Base-by-base conservation (phyloP, 2,888 invertebrate species). In the Seladonia tumulorum region DNA sequence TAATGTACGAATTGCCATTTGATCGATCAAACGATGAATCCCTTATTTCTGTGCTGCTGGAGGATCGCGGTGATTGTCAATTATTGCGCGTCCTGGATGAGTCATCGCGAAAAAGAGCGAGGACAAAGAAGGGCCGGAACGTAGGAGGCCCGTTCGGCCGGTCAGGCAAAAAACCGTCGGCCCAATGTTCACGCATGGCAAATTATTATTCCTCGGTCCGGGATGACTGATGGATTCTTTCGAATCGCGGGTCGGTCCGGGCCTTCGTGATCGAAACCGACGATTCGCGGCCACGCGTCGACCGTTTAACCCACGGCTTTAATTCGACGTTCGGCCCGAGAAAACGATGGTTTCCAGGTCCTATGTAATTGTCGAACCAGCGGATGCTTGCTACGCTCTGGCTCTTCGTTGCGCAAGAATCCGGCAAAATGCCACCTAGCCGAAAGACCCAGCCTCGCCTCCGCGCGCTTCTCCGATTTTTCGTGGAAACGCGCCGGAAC, bases 131-230 rank as follows among this genome's bases (percentile, higher is more conserved):
- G 68, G 49, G 49, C 39, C 76, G 49, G 29, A 70, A 66, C 7
- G 45, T 29, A 47, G 35, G 16, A 10, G 39, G 66, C 16, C n/a
- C 49, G 3, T 16, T 29, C 39, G 68, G 39, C 14, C 45, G 14
- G 16, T 12, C 18, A 10, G 10, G 57, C 71, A 78, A 78, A 71
- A 78, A 71, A 45, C 68, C 25, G 39, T 0, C 49, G 25, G 68
- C 8, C 68, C 25, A 53, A 49, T 77, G 25, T 70, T 53, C 76
- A 70, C 76, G 76, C 49, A 63, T 63, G 39, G 76, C 66, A 71
- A 76, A 78, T 78, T 78, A 78, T 78, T 71, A 78, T 78, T 78
- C 78, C 57, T 68, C 57, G 14, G 18, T 22, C 16, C 10, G 57
- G 57, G 45, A 71, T 57, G 78, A 78, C 53, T 39, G 78, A 78